Conservation (phyloP, 2,113 vertebrate genomes). For the Brachirus orientalis region DNA sequence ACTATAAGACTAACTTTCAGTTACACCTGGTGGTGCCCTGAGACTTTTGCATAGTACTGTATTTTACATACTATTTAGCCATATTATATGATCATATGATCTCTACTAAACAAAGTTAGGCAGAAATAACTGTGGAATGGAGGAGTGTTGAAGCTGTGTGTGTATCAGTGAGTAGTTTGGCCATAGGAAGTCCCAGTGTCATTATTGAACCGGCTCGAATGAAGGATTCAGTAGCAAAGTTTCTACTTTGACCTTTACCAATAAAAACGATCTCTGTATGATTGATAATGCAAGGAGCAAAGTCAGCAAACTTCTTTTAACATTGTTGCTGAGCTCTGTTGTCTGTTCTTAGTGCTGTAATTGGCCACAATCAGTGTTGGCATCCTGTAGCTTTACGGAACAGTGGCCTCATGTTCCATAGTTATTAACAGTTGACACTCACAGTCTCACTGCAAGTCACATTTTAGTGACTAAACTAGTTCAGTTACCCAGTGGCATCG, state of each 20-base stretch:
- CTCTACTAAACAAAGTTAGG: no score
- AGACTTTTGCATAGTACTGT: no score
- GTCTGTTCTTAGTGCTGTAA: conserved; percentile 45
- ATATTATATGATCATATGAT: no score
- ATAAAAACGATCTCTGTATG: neutral
- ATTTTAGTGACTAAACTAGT: conserved; percentile 9
- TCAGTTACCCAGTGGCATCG: conserved; percentile 11
- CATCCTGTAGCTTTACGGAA: conserved; percentile 23
- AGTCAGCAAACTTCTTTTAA: conserved; percentile 7
- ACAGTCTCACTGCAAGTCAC: conserved; percentile 3
- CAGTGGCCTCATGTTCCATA: conserved; percentile 1
- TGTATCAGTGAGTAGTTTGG: no score
- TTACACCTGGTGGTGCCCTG: no score
- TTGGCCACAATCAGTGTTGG: conserved; percentile 39
- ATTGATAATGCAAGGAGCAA: conserved; percentile 2
- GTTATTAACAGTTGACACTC: conserved; percentile 25
- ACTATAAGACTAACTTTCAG: no score
- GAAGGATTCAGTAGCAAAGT: neutral
- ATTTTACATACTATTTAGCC: no score
- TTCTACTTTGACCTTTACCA: neutral
- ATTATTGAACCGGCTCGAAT: neutral
- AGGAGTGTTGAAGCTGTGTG: no score
- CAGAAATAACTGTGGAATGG: no score
- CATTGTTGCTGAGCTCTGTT: conserved; percentile 9
- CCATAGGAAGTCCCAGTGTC: no score